Evolutionary conservation across 2,888 invertebrate species (phyloP).

Genomic region (Ashinkailepas kermadecensis): DNA sequence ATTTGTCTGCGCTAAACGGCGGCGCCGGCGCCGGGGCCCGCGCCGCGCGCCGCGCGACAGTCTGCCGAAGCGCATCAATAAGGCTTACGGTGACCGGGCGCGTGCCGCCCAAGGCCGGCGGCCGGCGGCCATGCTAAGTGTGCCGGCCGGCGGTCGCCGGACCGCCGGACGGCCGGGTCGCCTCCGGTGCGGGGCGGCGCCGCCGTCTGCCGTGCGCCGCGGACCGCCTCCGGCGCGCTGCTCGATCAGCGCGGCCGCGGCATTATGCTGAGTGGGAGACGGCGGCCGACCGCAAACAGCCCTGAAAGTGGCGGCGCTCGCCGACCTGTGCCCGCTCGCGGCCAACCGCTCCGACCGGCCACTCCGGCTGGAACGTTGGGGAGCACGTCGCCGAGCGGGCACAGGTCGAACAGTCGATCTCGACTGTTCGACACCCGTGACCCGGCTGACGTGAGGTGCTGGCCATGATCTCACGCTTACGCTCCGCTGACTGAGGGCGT

Average conservation of each 20-base stretch:
- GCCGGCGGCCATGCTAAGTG: neutral
- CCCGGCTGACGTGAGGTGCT: too few species aligned
- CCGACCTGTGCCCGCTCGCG: neutral
- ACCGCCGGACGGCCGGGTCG: neutral
- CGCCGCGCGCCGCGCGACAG: neutral
- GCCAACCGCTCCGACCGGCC: neutral
- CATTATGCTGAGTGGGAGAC: too few species aligned
- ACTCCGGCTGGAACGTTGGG: neutral
- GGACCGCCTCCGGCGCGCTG: too few species aligned
- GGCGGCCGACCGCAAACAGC: neutral
- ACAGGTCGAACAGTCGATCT: too few species aligned
- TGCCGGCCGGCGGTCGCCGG: neutral
- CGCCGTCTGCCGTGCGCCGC: neutral
- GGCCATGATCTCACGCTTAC: too few species aligned
- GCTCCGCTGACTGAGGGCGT: too few species aligned
- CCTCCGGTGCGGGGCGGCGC: neutral
- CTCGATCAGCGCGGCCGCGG: too few species aligned
- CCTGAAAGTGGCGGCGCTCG: neutral
- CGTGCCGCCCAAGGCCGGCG: constrained; percentile 10
- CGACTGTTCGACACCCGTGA: too few species aligned
- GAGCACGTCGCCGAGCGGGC: neutral
- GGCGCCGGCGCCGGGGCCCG: neutral
- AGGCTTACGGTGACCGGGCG: neutral
- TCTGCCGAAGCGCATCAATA: neutral
- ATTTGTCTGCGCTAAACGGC: constrained; percentile 1